Percentiles rank a stretch among this genome's conserved stretches.
These are phyloP conservation scores for Bufotes viridis DNA, from an alignment of 2,797 vertebrate species.

Conservation along the genomic window DNA sequence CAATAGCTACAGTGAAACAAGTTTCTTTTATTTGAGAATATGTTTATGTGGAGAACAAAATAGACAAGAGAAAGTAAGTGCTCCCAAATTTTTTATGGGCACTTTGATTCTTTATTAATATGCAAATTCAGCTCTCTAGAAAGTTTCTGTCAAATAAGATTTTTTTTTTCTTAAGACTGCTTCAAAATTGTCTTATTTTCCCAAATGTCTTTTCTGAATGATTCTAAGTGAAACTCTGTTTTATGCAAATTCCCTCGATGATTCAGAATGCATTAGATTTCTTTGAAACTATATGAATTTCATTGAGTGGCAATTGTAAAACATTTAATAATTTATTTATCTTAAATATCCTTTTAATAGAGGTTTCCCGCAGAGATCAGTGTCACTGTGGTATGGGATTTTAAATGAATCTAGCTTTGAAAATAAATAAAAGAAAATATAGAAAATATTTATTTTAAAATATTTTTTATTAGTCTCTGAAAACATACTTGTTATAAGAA, in stretches of 20 bases:
- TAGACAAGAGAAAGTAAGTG: constrained; percentile 72
- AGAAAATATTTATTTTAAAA: constrained; percentile 44
- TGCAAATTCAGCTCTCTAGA: constrained; percentile 77
- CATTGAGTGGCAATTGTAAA: constrained; percentile 78
- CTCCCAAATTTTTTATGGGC: constrained; percentile 74
- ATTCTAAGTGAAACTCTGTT: constrained; percentile 73
- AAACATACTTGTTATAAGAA: not conserved
- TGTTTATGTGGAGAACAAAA: constrained; percentile 75
- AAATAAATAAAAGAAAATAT: constrained; percentile 35
- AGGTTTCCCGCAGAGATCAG: constrained; percentile 67
- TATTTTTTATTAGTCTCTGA: constrained; percentile 1
- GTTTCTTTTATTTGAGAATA: constrained; percentile 72
- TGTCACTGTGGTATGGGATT: constrained; percentile 64
- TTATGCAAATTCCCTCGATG: constrained; percentile 73
- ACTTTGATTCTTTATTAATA: constrained; percentile 80
- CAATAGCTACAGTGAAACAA: constrained; percentile 67
- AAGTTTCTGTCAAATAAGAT: constrained; percentile 67
- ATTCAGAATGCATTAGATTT: constrained; percentile 69
- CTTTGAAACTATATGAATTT: constrained; percentile 75
- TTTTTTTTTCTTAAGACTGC: constrained; percentile 67
- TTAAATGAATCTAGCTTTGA: constrained; percentile 68
- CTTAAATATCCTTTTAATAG: constrained; percentile 74
- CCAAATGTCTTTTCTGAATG: constrained; percentile 71
- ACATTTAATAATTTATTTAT: constrained; percentile 77
- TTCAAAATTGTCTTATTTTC: constrained; percentile 73